These are phyloP conservation scores for Pampusana beccarii DNA, from an alignment of 2,113 vertebrate genomes.

Conservation along the genomic window DNA sequence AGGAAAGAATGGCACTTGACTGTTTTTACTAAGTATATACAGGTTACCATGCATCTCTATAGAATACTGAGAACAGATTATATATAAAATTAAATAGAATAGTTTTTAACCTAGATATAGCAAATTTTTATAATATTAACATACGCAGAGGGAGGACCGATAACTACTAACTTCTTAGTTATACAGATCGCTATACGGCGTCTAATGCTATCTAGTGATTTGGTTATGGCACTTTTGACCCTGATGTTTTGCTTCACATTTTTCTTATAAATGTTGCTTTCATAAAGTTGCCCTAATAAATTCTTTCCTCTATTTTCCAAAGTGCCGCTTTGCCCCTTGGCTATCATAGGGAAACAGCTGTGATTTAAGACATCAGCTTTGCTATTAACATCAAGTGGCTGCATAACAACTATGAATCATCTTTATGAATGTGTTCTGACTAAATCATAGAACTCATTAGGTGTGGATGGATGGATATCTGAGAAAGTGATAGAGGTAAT, in stretches of 20 bases:
- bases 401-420: slow-evolving; percentile 66
- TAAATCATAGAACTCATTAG: slow-evolving; percentile 57
- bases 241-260: slow-evolving; percentile 28
- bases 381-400: slow-evolving; percentile 63
- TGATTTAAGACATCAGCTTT: slow-evolving; percentile 70
- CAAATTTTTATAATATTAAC: not conserved
- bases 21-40: not conserved
- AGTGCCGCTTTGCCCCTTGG: slow-evolving; percentile 62
- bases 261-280: slow-evolving; percentile 54
- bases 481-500: slow-evolving; percentile 25
- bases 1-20: not conserved
- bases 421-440: slow-evolving; percentile 66
- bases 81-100: not conserved
- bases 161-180: not conserved
- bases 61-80: not conserved
- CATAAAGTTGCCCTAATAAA: slow-evolving; percentile 26
- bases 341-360: slow-evolving; percentile 67
- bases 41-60: not conserved
- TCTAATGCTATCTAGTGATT: not conserved
- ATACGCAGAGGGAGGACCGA: not conserved
- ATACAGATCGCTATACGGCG: not conserved
- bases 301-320: slow-evolving; percentile 55
- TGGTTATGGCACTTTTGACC: not conserved
- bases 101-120: not conserved
- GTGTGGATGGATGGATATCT: slow-evolving; percentile 61